Conservation (phyloP, 2,797 vertebrate species). For the Pseudochirops corinnae region DNA sequence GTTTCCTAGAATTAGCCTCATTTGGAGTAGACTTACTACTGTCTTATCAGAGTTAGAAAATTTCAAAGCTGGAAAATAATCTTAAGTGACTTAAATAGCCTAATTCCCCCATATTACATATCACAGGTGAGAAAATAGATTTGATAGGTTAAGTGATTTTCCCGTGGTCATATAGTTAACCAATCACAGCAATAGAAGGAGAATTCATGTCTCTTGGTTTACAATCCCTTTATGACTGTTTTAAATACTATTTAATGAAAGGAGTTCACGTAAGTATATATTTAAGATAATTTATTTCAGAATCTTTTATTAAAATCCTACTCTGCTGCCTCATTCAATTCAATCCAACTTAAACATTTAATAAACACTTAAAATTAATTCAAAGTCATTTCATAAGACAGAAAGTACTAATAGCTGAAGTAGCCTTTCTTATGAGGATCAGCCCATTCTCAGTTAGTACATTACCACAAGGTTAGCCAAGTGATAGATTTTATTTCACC, state of each 20-base stretch:
- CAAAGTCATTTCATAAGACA: background rate
- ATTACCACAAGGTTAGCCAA: background rate
- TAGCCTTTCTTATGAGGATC: too few species aligned
- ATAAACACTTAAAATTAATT: background rate
- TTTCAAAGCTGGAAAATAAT: conserved; percentile 17
- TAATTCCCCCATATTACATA: background rate
- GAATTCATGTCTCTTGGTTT: background rate
- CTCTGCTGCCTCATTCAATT: background rate
- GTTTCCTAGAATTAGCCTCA: background rate
- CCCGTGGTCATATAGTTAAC: background rate
- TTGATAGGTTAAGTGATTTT: background rate
- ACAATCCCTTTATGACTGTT: background rate
- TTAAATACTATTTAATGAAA: background rate
- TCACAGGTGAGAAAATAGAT: background rate
- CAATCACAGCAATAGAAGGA: background rate
- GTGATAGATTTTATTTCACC: background rate
- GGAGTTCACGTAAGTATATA: background rate
- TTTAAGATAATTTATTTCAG: background rate
- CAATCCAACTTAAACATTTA: background rate
- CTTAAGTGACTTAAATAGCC: background rate
- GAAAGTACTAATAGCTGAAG: background rate
- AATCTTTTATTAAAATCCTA: background rate
- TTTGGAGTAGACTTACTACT: conserved; percentile 24
- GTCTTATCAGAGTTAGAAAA: conserved; percentile 20
- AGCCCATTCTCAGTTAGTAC: too few species aligned